These are phyloP conservation scores for Hiodon alosoides DNA, from an alignment of 2,113 vertebrate genomes.

Conservation along the genomic window DNA sequence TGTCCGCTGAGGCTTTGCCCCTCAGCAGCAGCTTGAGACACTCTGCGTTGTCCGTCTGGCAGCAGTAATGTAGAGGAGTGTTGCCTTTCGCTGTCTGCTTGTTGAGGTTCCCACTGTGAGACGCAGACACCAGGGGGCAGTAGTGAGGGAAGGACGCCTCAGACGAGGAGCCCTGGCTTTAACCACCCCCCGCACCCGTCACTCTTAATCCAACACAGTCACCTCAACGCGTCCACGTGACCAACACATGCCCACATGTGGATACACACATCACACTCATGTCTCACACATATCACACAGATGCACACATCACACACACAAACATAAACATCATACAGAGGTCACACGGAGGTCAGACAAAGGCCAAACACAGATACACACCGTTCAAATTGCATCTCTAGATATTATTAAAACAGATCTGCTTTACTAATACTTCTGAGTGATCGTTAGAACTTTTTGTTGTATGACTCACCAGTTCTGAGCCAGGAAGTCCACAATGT, in stretches of 20 bases:
- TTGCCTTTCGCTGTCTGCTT: constrained; percentile 82
- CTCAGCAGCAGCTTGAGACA: constrained; percentile 92
- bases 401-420: neutral
- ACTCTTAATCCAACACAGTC: too few relatives aligned
- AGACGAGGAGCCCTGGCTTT: too few relatives aligned
- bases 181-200: too few relatives aligned
- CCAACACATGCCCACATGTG: too few relatives aligned
- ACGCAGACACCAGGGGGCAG: constrained; percentile 13
- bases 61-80: constrained; percentile 93
- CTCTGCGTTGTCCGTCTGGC: constrained; percentile 86
- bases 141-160: neutral
- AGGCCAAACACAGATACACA: neutral
- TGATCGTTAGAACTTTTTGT: neutral
- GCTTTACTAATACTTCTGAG: neutral
- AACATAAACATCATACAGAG: neutral
- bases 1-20: constrained; percentile 82
- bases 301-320: too few relatives aligned
- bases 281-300: too few relatives aligned
- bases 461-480: constrained; percentile 78
- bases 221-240: too few relatives aligned
- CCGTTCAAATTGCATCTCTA: neutral
- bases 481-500: constrained; percentile 91
- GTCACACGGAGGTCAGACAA: too few relatives aligned
- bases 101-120: constrained; percentile 78
- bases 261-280: too few relatives aligned